Base-by-base conservation (phyloP, 1,140 invertebrate species). In the Grapholita molesta region DNA sequence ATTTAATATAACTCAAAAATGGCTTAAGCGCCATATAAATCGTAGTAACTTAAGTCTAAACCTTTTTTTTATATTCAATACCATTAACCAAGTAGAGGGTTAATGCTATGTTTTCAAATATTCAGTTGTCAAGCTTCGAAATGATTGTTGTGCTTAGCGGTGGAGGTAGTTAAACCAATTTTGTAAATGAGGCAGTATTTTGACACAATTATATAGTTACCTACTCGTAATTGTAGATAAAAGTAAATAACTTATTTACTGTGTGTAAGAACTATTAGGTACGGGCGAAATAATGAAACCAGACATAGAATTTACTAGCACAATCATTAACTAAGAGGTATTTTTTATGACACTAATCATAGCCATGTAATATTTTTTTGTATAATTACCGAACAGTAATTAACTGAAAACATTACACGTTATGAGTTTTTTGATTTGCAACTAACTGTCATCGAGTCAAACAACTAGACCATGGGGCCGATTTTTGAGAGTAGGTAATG, bases 101-200 rank as follows among this genome's bases (percentile, higher is more conserved):
- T 69, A 69, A 69, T 69, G 24, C 23, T 30, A 35, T 32, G 15
- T 38, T 57, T 30, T 64, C 67, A 69, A 69, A 64, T 64, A 64
- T 69, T 52, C 57, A 69, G 25, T 64, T 69, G 67, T 69, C 67
- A 69, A 69, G 53, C 67, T 23, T 28, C 48, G 12, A 68, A 64
- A 61, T 61, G 9, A 61, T 61, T 61, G 42, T 52, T 52, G 11
- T 21, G 55, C 55, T 28, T 61, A 28, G 28, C 24, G 25, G 55
- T 28, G 8, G n/a, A 61, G 24, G 55, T 61, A 61, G 6, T 48
- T 48, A 18, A 8, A 48, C 3, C 7, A 48, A 48, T 48, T 48
- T 48, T 7, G 0, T 48, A 48, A 48, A 21, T n/a, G 18, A 48
- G 42, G 42, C 42, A 48, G n/a, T 48, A 21, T 48, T 21, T 48